Evolutionary conservation across 2,888 invertebrate species (phyloP).

Genomic region (Drosophila anomalata): DNA sequence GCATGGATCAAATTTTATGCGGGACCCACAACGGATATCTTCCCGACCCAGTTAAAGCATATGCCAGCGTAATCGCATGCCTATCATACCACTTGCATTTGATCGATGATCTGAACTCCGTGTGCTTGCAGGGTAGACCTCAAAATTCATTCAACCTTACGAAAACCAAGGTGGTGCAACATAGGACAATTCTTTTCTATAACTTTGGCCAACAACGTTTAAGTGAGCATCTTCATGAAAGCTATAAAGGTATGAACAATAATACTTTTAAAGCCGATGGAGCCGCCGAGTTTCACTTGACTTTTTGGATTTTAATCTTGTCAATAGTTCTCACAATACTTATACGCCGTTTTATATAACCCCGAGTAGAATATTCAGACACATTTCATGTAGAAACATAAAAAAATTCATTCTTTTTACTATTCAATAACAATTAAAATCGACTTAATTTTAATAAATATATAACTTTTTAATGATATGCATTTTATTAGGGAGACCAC

Average conservation of each 20-base stretch:
- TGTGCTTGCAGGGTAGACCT: not conserved
- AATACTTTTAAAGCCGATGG: not conserved
- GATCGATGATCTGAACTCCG: not conserved
- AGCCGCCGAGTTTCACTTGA: not conserved
- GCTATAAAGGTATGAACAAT: no score
- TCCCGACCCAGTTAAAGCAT: not conserved
- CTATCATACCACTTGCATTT: not conserved
- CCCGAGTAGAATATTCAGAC: no score
- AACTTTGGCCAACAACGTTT: not conserved
- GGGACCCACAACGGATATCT: not conserved
- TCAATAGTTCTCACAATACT: no score
- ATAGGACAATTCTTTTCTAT: not conserved
- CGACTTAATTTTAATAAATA: no score
- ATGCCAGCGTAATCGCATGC: not conserved
- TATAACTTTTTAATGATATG: no score
- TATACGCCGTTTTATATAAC: no score
- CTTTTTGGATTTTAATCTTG: not conserved
- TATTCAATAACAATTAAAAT: no score
- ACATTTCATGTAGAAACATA: no score
- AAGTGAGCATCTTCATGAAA: no score
- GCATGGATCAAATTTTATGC: not conserved
- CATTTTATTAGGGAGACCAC: no score
- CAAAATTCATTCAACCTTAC: not conserved
- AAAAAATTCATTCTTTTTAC: no score
- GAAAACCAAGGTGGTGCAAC: not conserved